Conservation (phyloP, 2,888 invertebrate genomes). For the Agonopterix arenella region DNA sequence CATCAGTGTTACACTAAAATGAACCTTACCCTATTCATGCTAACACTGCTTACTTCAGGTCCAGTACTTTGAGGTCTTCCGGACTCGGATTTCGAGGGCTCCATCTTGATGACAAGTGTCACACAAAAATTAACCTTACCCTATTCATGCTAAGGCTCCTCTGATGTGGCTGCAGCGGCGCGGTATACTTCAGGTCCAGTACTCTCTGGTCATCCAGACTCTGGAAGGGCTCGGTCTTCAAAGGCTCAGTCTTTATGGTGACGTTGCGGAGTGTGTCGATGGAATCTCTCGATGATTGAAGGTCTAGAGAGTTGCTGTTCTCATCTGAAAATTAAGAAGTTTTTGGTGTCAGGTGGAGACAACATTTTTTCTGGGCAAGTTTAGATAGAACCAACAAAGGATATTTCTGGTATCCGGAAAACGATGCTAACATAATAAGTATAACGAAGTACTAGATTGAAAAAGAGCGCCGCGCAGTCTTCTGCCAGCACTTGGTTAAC, state of each 20-base stretch:
- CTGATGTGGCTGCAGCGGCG: slow-evolving; percentile 61
- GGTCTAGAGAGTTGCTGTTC: slow-evolving; percentile 60
- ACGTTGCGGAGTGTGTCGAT: slow-evolving; percentile 68
- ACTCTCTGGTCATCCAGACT: slow-evolving; percentile 58
- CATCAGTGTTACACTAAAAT: too few relatives aligned
- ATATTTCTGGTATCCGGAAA: too few relatives aligned
- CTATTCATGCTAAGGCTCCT: slow-evolving; percentile 72
- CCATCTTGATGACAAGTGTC: slow-evolving; percentile 42
- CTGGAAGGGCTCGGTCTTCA: slow-evolving; percentile 54
- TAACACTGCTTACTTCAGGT: slow-evolving; percentile 67
- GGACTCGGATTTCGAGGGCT: slow-evolving; percentile 54
- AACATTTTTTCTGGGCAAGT: too few relatives aligned
- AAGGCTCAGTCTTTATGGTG: slow-evolving; percentile 60
- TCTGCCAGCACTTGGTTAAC: too few relatives aligned
- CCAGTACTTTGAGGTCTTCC: slow-evolving; percentile 59
- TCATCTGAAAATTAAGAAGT: slow-evolving; percentile 43
- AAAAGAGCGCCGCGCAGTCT: too few relatives aligned
- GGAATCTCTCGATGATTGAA: slow-evolving; percentile 66
- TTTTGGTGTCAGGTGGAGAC: not conserved
- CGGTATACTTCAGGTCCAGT: slow-evolving; percentile 58
- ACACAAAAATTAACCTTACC: slow-evolving; percentile 29
- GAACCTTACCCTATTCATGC: slow-evolving; percentile 65
- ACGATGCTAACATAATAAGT: too few relatives aligned
- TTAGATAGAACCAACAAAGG: too few relatives aligned
- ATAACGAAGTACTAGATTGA: too few relatives aligned